These are phyloP conservation scores for Xiphophorus birchmanni DNA, from an alignment of 2,797 vertebrate species.

Conservation along the genomic window DNA sequence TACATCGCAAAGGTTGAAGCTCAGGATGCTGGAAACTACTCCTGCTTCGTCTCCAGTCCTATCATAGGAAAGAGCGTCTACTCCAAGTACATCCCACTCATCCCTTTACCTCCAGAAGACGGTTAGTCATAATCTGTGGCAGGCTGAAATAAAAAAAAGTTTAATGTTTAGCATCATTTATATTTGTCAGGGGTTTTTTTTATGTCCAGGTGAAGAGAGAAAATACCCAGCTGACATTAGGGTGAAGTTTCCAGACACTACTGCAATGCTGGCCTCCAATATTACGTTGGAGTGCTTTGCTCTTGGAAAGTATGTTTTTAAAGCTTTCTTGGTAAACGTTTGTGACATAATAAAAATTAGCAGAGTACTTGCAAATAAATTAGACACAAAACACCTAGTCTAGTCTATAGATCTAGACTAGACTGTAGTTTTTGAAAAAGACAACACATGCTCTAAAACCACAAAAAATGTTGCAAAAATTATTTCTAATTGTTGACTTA, in stretches of 20 bases:
- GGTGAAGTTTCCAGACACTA: constrained; percentile 90
- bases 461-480: neutral
- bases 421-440: neutral
- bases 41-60: constrained; percentile 95
- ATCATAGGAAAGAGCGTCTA: constrained; percentile 95
- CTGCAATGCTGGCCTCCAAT: constrained; percentile 91
- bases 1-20: constrained; percentile 96
- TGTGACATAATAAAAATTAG: no score
- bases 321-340: neutral
- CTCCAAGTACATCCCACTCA: constrained; percentile 94
- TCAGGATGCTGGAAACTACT: constrained; percentile 95
- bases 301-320: constrained; percentile 92
- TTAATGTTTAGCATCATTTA: neutral
- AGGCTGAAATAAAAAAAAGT: neutral
- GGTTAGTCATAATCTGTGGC: constrained; percentile 76
- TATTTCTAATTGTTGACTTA: neutral
- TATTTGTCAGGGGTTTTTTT: neutral
- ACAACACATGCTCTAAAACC: neutral
- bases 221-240: constrained; percentile 95
- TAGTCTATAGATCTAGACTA: neutral
- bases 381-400: neutral
- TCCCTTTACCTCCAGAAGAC: constrained; percentile 86
- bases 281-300: constrained; percentile 97
- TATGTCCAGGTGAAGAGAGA: constrained; percentile 83
- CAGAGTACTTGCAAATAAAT: neutral